Evolutionary conservation across 1,140 invertebrate species (phyloP), one percentile per base, ranked within the genome.

Genomic region (Temnothorax longispinosus): DNA sequence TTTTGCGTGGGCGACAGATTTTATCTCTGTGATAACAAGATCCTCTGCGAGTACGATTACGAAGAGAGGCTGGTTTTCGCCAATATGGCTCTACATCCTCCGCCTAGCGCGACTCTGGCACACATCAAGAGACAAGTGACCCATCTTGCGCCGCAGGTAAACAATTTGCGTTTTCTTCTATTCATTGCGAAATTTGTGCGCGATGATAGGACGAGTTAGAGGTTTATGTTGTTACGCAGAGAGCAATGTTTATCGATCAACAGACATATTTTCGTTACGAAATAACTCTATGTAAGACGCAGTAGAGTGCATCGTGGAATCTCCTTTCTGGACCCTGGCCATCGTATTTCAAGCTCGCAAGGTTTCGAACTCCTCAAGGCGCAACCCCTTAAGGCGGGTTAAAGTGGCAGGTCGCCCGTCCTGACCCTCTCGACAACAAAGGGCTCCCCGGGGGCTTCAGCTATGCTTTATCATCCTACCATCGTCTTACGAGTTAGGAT

Each of bases 1-100:
- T 99, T 99, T 96, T 99, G 98, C 95, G 98, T 99, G 6, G 98
- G 98, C 4, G 98, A 99, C 94, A 96, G 98, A 91, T 99, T 98
- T 95, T 99, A 98, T 94, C 95, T 99, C 88, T 98, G 97, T 95
- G 98, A 99, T 95, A 99, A 99, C 96, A 98, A 98, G 95, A 98
- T 99, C 88, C 96, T 99, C 1, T 99, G 98, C 95, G 98, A 99
- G 94, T 98, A 98, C 94, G 98, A 99, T 95, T 99, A 99, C 95
- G 98, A 99, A 94, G 98, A 99, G 94, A 95, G 98, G 91, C 96
- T 98, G 94, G 97, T 98, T 81, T 99, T 98, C 93, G 98, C 98
- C 38, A 98, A 97, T 94, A 97, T 98, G 97, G 97, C 97, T n/a
- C 97, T 98, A 91, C 98, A 98, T 94, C 98, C 98, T 64, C 98